Base-by-base conservation (phyloP, 2,113 vertebrate species). In the Pseudonaja textilis region DNA sequence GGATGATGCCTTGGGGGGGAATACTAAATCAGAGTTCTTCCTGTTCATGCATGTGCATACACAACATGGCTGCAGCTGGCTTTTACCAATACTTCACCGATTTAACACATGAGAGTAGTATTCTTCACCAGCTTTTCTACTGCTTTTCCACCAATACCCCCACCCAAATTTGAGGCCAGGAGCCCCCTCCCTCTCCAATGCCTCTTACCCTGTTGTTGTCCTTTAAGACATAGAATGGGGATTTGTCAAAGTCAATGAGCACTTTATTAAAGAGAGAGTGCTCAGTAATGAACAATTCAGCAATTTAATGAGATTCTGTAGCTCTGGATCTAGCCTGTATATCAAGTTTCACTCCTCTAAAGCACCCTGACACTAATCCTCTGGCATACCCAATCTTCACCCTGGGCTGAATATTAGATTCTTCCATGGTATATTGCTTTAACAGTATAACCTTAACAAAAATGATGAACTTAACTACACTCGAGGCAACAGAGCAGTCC, bases 191-290 rank as follows among this genome's bases (percentile, higher is more conserved):
- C 94, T 98, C 94, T 91, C 93, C 95, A 95, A 94, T 94, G 97
- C 93, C 87, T 93, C 91, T 96, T 95, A 96, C 95, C 97, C 97
- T 96, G 96, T 97, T 97, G 96, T 97, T 98, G 97, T 97, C 97
- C 97, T 96, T 97, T 95, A 97, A 97, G 96, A 96, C 95, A 95
- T 91, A 95, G 97, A 97, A 98, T 96, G 96, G 96, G 97, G 97
- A 98, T 98, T 98, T 98, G 97, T 98, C 97, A 98, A 98, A 98
- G 98, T 98, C 98, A 98, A 98, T 98, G 98, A 98, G 97, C 97
- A 98, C 98, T 98, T 98, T 98, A 98, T 98, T 98, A 98, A 97
- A 98, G 97, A 94, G 97, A 98, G 97, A 97, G 97, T 95, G 97
- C 96, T 97, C 97, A 90, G 93, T 98, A 98, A 98, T 98, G 98